Conservation (phyloP, 1,140 invertebrate species). For the Theocolax elegans region DNA sequence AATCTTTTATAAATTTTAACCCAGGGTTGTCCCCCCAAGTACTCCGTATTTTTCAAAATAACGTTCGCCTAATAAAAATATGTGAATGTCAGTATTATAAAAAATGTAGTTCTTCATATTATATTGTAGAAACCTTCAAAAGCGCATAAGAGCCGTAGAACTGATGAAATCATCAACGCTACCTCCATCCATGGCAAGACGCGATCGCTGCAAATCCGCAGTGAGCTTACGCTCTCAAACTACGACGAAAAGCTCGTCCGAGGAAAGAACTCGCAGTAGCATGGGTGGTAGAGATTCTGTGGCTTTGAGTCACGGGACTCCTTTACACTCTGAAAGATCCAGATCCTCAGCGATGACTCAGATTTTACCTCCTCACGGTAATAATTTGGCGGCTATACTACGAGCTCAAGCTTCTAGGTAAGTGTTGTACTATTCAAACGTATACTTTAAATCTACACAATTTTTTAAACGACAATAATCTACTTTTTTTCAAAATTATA, state of each 20-base stretch:
- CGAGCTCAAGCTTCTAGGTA: conserved; percentile 75
- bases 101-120: too few relatives aligned
- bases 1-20: too few relatives aligned
- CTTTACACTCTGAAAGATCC: conserved; percentile 57
- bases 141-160: conserved; percentile 75
- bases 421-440: too few relatives aligned
- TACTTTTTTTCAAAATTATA: too few relatives aligned
- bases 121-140: conserved; percentile 76
- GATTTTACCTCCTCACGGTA: conserved; percentile 68
- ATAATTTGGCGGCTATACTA: conserved; percentile 77
- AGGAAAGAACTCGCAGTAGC: background rate
- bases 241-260: background rate
- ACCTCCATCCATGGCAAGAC: conserved; percentile 76
- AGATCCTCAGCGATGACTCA: conserved; percentile 65
- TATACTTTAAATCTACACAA: too few relatives aligned
- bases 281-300: conserved; percentile 44
- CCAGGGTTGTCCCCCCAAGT: too few relatives aligned
- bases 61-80: too few relatives aligned
- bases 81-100: too few relatives aligned
- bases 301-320: conserved; percentile 52
- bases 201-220: conserved; percentile 68
- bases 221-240: background rate
- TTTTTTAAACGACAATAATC: too few relatives aligned
- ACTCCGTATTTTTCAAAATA: too few relatives aligned
- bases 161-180: conserved; percentile 74